Percentiles rank a stretch among this genome's conserved stretches.
Evolutionary conservation across 2,113 vertebrate genomes (phyloP).

Genomic region (Anolis sagrei): DNA sequence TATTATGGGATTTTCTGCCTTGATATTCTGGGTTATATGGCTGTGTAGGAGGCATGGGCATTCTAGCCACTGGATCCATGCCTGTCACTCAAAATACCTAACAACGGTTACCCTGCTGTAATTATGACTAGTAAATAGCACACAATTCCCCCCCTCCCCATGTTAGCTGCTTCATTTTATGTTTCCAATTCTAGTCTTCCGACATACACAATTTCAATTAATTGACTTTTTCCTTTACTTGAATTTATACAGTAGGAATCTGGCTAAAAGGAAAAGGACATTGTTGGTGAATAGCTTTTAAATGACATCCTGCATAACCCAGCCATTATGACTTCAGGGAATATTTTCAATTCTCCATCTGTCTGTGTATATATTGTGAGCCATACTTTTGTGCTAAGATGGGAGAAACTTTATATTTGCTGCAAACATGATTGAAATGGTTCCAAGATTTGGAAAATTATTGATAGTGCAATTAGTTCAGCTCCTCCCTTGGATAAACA

Average conservation of each 20-base stretch:
- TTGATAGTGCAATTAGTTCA: constrained; percentile 57
- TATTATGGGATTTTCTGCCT: no score
- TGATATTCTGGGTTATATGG: no score
- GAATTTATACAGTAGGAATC: constrained; percentile 48
- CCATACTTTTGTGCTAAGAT: constrained; percentile 55
- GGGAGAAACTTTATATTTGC: constrained; percentile 26
- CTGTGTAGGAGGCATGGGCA: no score
- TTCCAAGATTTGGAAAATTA: constrained; percentile 53
- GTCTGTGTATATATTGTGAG: constrained; percentile 48
- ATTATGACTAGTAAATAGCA: background rate
- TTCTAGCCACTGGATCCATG: background rate
- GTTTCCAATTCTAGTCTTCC: background rate
- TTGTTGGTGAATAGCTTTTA: constrained; percentile 60
- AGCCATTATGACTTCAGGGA: constrained; percentile 61
- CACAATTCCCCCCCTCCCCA: background rate
- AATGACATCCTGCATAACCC: constrained; percentile 52
- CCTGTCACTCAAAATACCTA: background rate
- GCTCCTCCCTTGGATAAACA: constrained; percentile 50
- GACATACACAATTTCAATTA: constrained; percentile 45
- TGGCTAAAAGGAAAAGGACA: constrained; percentile 47
- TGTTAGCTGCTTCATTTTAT: constrained; percentile 28
- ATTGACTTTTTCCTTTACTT: constrained; percentile 38
- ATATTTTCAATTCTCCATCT: constrained; percentile 63
- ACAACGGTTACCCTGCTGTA: background rate
- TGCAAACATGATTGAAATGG: constrained; percentile 53